These are phyloP conservation scores for Harpagoxenus sublaevis DNA, from an alignment of 2,888 invertebrate genomes.

Conservation along the genomic window DNA sequence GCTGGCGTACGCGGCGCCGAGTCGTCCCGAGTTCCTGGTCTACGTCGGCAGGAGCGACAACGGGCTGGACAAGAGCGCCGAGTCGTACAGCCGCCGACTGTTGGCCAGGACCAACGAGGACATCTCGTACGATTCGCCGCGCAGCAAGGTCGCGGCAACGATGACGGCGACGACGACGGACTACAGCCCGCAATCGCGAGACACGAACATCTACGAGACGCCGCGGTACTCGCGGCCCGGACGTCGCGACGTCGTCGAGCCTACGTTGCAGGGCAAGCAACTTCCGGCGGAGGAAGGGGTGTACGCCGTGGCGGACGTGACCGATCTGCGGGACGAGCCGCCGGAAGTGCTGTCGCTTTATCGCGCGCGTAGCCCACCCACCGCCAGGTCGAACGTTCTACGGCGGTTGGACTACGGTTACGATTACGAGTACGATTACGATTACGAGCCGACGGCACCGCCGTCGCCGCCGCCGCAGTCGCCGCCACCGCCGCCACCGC, in stretches of 20 bases:
- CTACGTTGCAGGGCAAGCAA: slow-evolving; percentile 58
- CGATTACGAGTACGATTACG: slow-evolving; percentile 83
- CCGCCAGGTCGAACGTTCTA: slow-evolving; percentile 67
- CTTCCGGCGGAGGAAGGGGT: slow-evolving; percentile 74
- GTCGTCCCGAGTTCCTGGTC: slow-evolving; percentile 83
- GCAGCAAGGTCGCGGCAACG: slow-evolving; percentile 53
- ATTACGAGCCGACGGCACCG: slow-evolving; percentile 72
- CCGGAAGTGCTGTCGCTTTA: slow-evolving; percentile 82
- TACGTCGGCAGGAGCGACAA: slow-evolving; percentile 83
- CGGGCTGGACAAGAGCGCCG: slow-evolving; percentile 81
- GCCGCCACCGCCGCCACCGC: slow-evolving; percentile 59
- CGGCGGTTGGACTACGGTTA: slow-evolving; percentile 79
- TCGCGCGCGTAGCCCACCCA: slow-evolving; percentile 77
- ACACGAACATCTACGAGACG: slow-evolving; percentile 82
- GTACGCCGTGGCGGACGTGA: slow-evolving; percentile 84
- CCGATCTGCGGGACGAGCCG: slow-evolving; percentile 81
- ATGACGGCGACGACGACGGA: slow-evolving; percentile 38
- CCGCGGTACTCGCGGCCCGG: slow-evolving; percentile 77
- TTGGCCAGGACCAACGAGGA: slow-evolving; percentile 80
- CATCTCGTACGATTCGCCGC: slow-evolving; percentile 81
- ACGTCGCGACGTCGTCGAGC: slow-evolving; percentile 34
- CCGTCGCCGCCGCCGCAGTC: slow-evolving; percentile 61
- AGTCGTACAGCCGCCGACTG: slow-evolving; percentile 82
- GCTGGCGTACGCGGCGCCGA: slow-evolving; percentile 81
- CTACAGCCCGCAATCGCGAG: slow-evolving; percentile 71